These are phyloP conservation scores for Champsocephalus esox DNA, from an alignment of 2,797 vertebrate species.

Conservation along the genomic window DNA sequence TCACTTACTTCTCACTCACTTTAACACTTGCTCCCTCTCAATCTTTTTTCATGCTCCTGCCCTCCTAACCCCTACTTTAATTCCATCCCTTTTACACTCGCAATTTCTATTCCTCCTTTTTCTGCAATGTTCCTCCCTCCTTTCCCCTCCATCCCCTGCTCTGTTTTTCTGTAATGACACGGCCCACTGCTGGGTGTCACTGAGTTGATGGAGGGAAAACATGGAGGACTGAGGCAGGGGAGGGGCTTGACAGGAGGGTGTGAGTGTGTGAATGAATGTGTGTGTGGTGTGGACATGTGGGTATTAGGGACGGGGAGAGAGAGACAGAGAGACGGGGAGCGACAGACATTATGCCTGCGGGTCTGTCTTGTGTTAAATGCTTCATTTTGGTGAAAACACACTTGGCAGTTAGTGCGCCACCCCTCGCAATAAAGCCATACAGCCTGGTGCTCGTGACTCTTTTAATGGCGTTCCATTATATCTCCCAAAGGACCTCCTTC, in stretches of 20 bases:
- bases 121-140: slow-evolving; percentile 41
- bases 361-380: slow-evolving; percentile 74
- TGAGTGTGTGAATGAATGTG: slow-evolving; percentile 47
- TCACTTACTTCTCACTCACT: slow-evolving; percentile 70
- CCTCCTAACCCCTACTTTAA: slow-evolving; percentile 67
- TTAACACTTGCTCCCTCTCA: slow-evolving; percentile 61
- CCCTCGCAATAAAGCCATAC: slow-evolving; percentile 58
- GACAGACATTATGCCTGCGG: slow-evolving; percentile 67
- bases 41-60: slow-evolving; percentile 63
- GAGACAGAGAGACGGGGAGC: slow-evolving; percentile 30
- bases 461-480: slow-evolving; percentile 75
- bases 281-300: slow-evolving; percentile 35
- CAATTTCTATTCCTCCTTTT: slow-evolving; percentile 58
- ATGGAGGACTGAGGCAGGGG: slow-evolving; percentile 70
- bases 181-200: slow-evolving; percentile 85
- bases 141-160: slow-evolving; percentile 38
- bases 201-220: slow-evolving; percentile 85
- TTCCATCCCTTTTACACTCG: slow-evolving; percentile 59
- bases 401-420: slow-evolving; percentile 67
- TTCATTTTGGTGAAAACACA: slow-evolving; percentile 73
- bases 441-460: slow-evolving; percentile 66
- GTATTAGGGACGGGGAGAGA: slow-evolving; percentile 38
- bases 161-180: slow-evolving; percentile 85
- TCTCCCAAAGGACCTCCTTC: slow-evolving; percentile 59
- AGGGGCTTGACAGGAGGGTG: slow-evolving; percentile 69